These are phyloP conservation scores for Aphrocallistes beatrix DNA, from an alignment of 37 sponge, comb jelly and placozoan species.

Conservation along the genomic window DNA sequence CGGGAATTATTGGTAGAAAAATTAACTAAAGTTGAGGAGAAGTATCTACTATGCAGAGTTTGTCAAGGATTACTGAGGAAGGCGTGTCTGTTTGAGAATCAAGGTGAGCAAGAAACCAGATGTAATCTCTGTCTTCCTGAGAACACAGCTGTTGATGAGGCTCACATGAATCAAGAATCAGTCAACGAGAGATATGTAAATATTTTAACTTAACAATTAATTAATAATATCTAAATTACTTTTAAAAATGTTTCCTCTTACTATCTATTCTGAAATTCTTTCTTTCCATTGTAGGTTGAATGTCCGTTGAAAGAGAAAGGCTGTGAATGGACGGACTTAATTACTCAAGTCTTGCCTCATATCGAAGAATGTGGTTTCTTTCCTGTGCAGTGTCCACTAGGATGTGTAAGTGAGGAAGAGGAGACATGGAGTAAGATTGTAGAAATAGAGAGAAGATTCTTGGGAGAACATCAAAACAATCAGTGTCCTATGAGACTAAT, in stretches of 20 bases:
- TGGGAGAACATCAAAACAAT: too few species aligned
- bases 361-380: background rate
- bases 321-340: background rate
- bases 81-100: background rate
- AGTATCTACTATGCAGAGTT: background rate
- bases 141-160: background rate
- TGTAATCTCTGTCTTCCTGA: background rate
- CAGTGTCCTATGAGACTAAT: too few species aligned
- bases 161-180: background rate
- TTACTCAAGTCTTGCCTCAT: background rate
- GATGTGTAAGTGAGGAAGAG: too few species aligned
- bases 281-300: background rate
- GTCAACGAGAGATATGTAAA: background rate
- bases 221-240: too few species aligned
- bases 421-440: too few species aligned
- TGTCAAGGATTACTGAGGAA: background rate
- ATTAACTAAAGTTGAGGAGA: background rate
- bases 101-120: background rate
- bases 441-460: too few species aligned
- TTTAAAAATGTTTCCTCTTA: too few species aligned
- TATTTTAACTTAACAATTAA: too few species aligned
- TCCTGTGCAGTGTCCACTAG: background rate
- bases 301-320: background rate
- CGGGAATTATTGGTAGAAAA: background rate
- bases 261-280: too few species aligned